phyloP scores from a whole-genome alignment of 1,140 invertebrate genomes.

The Drosophila athabasca region DNA sequence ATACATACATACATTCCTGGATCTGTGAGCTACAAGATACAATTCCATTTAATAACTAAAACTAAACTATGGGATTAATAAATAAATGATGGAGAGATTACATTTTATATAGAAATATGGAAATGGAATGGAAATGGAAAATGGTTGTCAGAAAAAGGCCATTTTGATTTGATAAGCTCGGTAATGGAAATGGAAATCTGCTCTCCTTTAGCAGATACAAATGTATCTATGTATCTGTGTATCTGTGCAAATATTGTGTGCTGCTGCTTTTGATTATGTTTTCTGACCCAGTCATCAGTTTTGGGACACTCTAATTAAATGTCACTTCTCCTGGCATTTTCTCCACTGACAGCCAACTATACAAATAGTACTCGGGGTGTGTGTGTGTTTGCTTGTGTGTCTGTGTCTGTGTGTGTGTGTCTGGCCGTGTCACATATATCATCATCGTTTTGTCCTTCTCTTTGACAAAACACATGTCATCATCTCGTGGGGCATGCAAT shows the following conservation, averaged over 20 bases:
- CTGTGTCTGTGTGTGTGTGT: conserved; percentile 29
- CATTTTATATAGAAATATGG: conserved; percentile 16
- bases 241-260: neutral
- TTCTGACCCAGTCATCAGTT: conserved; percentile 49
- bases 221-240: neutral
- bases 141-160: conserved; percentile 2
- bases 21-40: conserved; percentile 1
- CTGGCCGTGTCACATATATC: conserved; percentile 52
- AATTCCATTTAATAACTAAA: conserved; percentile 36
- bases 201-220: neutral
- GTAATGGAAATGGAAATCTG: too few species aligned
- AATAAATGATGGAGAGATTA: conserved; percentile 24
- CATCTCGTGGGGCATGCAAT: conserved; percentile 25
- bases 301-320: conserved; percentile 57
- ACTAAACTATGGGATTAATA: conserved; percentile 57
- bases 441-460: conserved; percentile 42
- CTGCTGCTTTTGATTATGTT: conserved; percentile 14
- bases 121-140: neutral
- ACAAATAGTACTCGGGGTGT: conserved; percentile 36
- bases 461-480: conserved; percentile 59
- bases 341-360: conserved; percentile 35
- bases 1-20: too few species aligned
- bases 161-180: conserved; percentile 46
- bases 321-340: conserved; percentile 43
- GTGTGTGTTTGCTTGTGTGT: conserved; percentile 13